Conservation (phyloP, 2,113 vertebrate genomes). For the Pitta sordida region DNA sequence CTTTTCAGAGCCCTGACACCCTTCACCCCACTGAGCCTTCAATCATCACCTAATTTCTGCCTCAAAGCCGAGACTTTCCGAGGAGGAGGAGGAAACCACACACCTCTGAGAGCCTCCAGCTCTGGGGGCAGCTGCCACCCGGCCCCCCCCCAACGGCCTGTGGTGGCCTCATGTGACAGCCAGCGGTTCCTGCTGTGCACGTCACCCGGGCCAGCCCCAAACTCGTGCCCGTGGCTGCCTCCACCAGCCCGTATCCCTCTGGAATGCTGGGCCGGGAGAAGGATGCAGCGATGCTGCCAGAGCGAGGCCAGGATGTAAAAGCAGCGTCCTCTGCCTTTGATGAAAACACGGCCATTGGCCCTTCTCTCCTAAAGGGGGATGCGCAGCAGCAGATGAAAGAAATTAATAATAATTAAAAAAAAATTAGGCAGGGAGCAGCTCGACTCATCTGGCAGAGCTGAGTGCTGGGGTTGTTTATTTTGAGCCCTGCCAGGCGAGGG, state of each 20-base stretch:
- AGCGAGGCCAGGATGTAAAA: accelerated
- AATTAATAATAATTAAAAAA: neutral
- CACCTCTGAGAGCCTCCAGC: neutral
- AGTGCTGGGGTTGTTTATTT: neutral
- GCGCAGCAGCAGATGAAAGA: neutral
- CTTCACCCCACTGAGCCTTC: accelerated
- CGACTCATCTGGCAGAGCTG: accelerated
- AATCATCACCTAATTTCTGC: neutral
- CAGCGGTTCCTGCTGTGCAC: neutral
- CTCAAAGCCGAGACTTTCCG: neutral
- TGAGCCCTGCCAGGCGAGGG: neutral
- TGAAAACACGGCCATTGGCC: neutral
- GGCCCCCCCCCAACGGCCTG: neutral
- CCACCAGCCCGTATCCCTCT: accelerated
- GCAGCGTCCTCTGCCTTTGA: neutral
- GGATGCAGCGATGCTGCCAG: accelerated
- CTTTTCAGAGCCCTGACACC: neutral
- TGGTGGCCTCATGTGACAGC: conserved; percentile 10
- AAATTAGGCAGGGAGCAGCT: neutral
- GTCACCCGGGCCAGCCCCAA: neutral
- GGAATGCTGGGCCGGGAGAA: neutral
- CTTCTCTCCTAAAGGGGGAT: neutral
- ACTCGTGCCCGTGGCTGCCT: neutral
- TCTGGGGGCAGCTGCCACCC: neutral
- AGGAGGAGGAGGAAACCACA: conserved; percentile 13